These are phyloP conservation scores for Spodoptera exigua DNA, from an alignment of 2,888 invertebrate species.

Conservation along the genomic window DNA sequence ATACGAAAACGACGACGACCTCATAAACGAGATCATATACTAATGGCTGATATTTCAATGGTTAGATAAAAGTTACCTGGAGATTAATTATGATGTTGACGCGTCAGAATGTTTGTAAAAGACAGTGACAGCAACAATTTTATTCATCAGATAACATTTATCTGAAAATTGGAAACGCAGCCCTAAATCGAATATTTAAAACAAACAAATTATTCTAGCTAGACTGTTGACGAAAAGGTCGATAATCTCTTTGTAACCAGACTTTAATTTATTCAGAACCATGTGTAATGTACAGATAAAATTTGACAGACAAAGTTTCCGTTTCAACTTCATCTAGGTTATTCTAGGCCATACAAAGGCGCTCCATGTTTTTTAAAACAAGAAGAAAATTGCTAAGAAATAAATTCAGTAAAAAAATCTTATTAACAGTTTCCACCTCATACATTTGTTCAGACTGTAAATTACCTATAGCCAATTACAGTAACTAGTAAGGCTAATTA, in stretches of 20 bases:
- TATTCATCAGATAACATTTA: no score
- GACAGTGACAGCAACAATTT: no score
- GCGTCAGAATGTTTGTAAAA: no score
- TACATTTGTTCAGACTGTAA: not conserved
- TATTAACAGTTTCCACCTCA: slow-evolving; percentile 2
- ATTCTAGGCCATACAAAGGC: slow-evolving; percentile 32
- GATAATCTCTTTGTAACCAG: slow-evolving; percentile 21
- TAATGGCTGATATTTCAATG: no score
- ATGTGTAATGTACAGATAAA: slow-evolving; percentile 38
- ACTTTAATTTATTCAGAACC: slow-evolving; percentile 26
- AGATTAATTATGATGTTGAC: no score
- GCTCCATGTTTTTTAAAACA: slow-evolving; percentile 23
- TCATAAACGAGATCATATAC: no score
- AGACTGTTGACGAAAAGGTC: slow-evolving; percentile 20
- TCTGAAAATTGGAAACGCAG: no score
- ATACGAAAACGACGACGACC: no score
- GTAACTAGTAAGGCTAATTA: not conserved
- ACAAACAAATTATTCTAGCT: slow-evolving; percentile 1
- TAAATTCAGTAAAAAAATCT: slow-evolving; percentile 25
- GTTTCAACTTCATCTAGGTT: slow-evolving; percentile 21
- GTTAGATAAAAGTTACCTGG: no score
- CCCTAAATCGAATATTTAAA: no score
- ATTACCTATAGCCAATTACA: not conserved
- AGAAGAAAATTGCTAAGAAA: slow-evolving; percentile 38
- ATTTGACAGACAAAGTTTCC: slow-evolving; percentile 37